Evolutionary conservation across 2,888 invertebrate species (phyloP).

Genomic region (Thumatha senex): DNA sequence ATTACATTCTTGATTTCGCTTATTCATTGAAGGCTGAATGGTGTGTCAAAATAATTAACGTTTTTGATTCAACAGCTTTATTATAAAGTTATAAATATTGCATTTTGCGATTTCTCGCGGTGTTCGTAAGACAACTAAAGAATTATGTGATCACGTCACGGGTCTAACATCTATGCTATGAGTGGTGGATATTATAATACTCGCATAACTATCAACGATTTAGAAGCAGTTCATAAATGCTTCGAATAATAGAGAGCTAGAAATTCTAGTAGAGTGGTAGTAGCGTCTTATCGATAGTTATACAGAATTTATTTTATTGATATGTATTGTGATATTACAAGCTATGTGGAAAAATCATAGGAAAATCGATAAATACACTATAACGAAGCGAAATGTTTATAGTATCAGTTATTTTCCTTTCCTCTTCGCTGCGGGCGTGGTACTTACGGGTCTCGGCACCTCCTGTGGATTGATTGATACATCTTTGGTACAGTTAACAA

Average conservation of each 20-base stretch:
- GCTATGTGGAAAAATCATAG: constrained; percentile 75
- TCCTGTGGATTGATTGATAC: constrained; percentile 49
- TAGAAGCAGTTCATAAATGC: constrained; percentile 16
- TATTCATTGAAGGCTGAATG: constrained; percentile 26
- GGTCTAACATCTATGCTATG: constrained; percentile 48
- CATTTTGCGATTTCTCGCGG: constrained; percentile 33
- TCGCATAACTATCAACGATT: constrained; percentile 53
- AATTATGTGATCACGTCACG: constrained; percentile 47
- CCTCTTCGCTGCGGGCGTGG: constrained; percentile 76
- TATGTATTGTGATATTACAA: constrained; percentile 82
- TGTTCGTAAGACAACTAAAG: constrained; percentile 42
- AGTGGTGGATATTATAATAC: constrained; percentile 40
- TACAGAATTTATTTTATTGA: constrained; percentile 58
- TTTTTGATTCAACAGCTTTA: constrained; percentile 62
- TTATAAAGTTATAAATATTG: constrained; percentile 67
- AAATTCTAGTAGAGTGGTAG: constrained; percentile 17
- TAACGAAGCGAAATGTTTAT: constrained; percentile 66
- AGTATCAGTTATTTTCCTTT: constrained; percentile 79
- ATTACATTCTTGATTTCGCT: constrained; percentile 38
- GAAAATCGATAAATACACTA: constrained; percentile 75
- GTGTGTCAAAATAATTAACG: constrained; percentile 36
- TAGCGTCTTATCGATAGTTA: constrained; percentile 52
- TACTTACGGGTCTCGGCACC: constrained; percentile 66
- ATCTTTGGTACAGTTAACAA: neutral
- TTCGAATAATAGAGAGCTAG: constrained; percentile 16